phyloP scores from a whole-genome alignment of 1,140 invertebrate species.

The Atopsyche davidsoni region DNA sequence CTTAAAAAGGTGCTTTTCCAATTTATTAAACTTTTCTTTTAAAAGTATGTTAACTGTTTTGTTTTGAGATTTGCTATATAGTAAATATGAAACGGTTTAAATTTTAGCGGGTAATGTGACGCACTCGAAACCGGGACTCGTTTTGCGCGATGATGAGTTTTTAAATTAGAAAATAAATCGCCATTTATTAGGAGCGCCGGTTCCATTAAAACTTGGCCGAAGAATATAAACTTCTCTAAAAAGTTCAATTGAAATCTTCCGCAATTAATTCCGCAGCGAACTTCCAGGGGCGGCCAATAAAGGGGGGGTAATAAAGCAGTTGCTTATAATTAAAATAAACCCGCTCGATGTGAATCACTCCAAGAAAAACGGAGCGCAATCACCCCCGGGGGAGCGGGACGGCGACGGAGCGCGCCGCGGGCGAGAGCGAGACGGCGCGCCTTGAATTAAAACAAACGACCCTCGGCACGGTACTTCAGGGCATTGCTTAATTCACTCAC shows the following conservation, averaged over 20 bases:
- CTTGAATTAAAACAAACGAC: slow-evolving; percentile 31
- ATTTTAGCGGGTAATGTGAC: too few species aligned
- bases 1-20: background rate
- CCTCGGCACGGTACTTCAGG: slow-evolving; percentile 29
- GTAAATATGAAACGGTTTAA: too few species aligned
- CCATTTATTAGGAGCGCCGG: background rate
- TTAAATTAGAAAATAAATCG: too few species aligned
- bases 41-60: too few species aligned
- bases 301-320: slow-evolving; percentile 27
- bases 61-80: too few species aligned
- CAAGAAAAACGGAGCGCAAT: slow-evolving; percentile 19
- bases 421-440: slow-evolving; percentile 3
- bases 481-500: slow-evolving; percentile 31
- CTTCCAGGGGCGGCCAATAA: slow-evolving; percentile 19
- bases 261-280: slow-evolving; percentile 15
- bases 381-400: slow-evolving; percentile 23
- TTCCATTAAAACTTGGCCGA: slow-evolving; percentile 6
- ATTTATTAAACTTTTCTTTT: background rate
- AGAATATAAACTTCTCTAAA: background rate
- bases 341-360: slow-evolving; percentile 11
- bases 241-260: slow-evolving; percentile 18
- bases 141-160: too few species aligned
- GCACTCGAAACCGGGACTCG: too few species aligned
- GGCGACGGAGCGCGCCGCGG: background rate
- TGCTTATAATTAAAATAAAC: slow-evolving; percentile 31